Conservation (phyloP, 2,888 invertebrate genomes). For the Phengaris arion region DNA sequence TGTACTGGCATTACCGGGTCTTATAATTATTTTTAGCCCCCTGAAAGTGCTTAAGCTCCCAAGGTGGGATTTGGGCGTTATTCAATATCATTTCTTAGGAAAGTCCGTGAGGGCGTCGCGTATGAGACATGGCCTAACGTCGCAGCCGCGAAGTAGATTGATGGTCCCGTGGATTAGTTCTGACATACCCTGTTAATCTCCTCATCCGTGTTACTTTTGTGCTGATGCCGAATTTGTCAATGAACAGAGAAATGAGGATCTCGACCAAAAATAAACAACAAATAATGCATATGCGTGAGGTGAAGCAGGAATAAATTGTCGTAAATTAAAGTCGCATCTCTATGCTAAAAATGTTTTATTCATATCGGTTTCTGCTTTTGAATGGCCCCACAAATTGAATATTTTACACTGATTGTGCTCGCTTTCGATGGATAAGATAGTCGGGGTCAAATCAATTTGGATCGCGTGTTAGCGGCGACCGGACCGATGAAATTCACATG, state of each 20-base stretch:
- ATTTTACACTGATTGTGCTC: slow-evolving; percentile 15
- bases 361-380: slow-evolving; percentile 6
- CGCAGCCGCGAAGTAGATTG: slow-evolving; percentile 41
- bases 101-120: slow-evolving; percentile 41
- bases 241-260: not conserved
- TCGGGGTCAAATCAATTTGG: slow-evolving; percentile 21
- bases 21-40: slow-evolving; percentile 67
- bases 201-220: slow-evolving; percentile 25
- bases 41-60: slow-evolving; percentile 68
- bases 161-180: slow-evolving; percentile 46
- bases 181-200: slow-evolving; percentile 35
- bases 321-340: not conserved
- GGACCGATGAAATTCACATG: slow-evolving; percentile 55
- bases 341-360: slow-evolving; percentile 7
- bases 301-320: not conserved
- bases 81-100: slow-evolving; percentile 72
- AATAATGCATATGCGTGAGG: not conserved
- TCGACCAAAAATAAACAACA: not conserved
- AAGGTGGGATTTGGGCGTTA: slow-evolving; percentile 73
- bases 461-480: slow-evolving; percentile 33
- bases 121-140: slow-evolving; percentile 39
- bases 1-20: slow-evolving; percentile 51
- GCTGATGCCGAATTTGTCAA: not conserved
- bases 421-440: slow-evolving; percentile 15
- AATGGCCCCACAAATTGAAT: slow-evolving; percentile 17